phyloP scores from a whole-genome alignment of 2,888 invertebrate genomes.

The Eristalis intricaria region DNA sequence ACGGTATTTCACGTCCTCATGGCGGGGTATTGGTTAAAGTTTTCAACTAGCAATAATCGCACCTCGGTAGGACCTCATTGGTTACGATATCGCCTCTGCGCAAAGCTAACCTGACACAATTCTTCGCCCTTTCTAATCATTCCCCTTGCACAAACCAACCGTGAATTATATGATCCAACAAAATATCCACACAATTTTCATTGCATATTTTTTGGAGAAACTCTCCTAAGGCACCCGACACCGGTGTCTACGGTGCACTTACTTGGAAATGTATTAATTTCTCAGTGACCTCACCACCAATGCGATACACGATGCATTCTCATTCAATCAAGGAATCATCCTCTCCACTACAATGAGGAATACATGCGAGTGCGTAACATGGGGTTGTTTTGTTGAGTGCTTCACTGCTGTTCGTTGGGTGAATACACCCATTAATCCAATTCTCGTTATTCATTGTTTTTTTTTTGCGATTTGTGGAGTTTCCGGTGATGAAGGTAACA shows the following conservation, averaged over 20 bases:
- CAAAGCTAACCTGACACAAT: conserved; percentile 84
- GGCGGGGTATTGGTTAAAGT: conserved; percentile 97
- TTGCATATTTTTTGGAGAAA: conserved; percentile 24
- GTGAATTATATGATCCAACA: conserved; percentile 29
- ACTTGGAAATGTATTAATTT: background rate
- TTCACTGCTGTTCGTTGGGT: background rate
- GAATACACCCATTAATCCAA: background rate
- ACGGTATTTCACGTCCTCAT: conserved; percentile 92
- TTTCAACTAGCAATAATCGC: conserved; percentile 97
- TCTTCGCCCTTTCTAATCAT: background rate
- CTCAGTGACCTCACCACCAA: background rate
- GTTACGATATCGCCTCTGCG: conserved; percentile 97
- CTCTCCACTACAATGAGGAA: background rate
- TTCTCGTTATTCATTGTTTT: background rate
- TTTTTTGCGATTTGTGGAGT: background rate
- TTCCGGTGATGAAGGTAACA: background rate
- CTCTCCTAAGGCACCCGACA: too few species aligned
- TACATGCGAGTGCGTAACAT: background rate
- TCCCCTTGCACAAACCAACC: background rate
- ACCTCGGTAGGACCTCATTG: conserved; percentile 94
- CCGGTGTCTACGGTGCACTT: background rate
- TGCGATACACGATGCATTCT: background rate
- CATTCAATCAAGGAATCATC: background rate
- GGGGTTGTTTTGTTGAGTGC: background rate
- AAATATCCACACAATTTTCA: background rate